A percentile compares a stretch with the other conserved stretches of the same genome.
Evolutionary conservation across 2,797 vertebrate genomes (phyloP).

Genomic region (Danionella dracula): DNA sequence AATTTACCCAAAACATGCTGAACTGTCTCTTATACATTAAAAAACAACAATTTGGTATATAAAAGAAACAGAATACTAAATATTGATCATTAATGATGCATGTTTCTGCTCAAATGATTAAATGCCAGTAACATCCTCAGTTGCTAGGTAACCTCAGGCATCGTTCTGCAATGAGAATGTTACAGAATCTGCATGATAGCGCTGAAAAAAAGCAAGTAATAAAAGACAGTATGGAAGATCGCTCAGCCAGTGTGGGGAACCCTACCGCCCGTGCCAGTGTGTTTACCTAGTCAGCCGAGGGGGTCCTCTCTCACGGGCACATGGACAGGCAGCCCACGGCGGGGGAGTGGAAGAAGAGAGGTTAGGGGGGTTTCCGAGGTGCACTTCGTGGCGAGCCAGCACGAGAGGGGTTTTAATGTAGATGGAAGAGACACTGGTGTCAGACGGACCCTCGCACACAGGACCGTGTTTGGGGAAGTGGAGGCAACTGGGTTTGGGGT

Average conservation of each 20-base stretch:
- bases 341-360: constrained; percentile 69
- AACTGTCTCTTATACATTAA: no score
- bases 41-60: no score
- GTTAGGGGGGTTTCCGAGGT: constrained; percentile 73
- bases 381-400: constrained; percentile 74
- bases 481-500: constrained; percentile 75
- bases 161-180: constrained; percentile 61
- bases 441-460: constrained; percentile 63
- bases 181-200: constrained; percentile 61
- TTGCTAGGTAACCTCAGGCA: constrained; percentile 67
- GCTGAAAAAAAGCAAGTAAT: constrained; percentile 49
- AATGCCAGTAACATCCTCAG: constrained; percentile 64
- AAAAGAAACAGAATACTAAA: no score
- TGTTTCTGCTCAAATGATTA: constrained; percentile 52
- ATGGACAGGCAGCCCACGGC: constrained; percentile 77
- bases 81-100: no score
- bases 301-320: constrained; percentile 82
- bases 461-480: constrained; percentile 77
- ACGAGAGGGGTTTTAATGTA: constrained; percentile 77
- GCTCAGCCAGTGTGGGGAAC: constrained; percentile 39
- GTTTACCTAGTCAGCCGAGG: constrained; percentile 83
- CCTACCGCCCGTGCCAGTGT: constrained; percentile 28
- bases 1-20: no score
- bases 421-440: constrained; percentile 69
- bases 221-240: constrained; percentile 49